Evolutionary conservation across 1,140 invertebrate genomes (phyloP), one percentile per base, ranked within the genome.

Genomic region (Camponotus pennsylvanicus): DNA sequence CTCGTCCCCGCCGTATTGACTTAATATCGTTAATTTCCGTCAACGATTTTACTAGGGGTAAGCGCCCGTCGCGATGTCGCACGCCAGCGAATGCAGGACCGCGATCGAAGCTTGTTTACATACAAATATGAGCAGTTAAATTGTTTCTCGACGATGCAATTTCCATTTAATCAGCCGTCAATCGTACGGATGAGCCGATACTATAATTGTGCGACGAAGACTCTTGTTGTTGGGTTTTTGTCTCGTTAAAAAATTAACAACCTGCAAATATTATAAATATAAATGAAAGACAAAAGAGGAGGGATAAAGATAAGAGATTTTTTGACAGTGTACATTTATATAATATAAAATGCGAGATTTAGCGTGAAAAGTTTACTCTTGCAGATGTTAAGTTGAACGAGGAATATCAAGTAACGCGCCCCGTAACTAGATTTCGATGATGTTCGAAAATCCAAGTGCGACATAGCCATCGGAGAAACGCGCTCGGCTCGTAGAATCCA

Each of bases 21-120:
- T 91, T 92, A 92, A 92, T 91, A 89, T 79, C 88, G 88, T 92
- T 92, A 91, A 92, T 91, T 91, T 88, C 89, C 76, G 89, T 88
- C 87, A 79, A 92, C 87, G 89, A 87, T 89, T 90, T 89, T 82
- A 75, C 83, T 15, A 57, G 84, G 69, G 79, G 69, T 83, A 75
- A 83, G 42, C 67, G 90, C 82, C 75, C 84, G 67, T 49, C 52
- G 79, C 27, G 55, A 66, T 11, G 32, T 9, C 42, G 27, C 27
- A 15, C n/a, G 37, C 42, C 13, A 18, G 18, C 40, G 9, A 59
- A 32, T 11, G 67, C 55, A 9, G 67, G 15, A 34, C 67, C 57
- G 27, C 34, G 77, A 87, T 90, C 88, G 85, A 89, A 87, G 55
- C 88, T 90, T 87, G 89, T 87, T 88, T 88, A 88, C 89, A 83